Conservation (phyloP, 2,113 vertebrate genomes). For the Atrichornis clamosus region DNA sequence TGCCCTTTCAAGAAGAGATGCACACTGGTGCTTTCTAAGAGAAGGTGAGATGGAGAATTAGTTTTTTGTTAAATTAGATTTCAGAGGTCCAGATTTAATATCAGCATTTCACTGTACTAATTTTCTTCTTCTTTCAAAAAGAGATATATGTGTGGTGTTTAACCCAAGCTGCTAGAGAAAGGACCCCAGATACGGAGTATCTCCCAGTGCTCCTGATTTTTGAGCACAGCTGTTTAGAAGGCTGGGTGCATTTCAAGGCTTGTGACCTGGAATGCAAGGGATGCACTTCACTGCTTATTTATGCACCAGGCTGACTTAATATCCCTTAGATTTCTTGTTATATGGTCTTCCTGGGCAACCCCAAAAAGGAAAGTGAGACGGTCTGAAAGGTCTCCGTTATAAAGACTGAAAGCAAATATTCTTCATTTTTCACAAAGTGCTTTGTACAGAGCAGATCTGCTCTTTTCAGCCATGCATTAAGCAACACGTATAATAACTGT, state of each 20-base stretch:
- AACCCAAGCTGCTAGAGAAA: background rate
- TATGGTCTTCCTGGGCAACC: background rate
- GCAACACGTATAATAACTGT: background rate
- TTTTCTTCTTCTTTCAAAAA: background rate
- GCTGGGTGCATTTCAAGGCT: background rate
- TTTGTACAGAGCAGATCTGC: background rate
- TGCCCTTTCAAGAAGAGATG: background rate
- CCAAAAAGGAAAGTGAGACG: background rate
- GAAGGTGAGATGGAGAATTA: background rate
- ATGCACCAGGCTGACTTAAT: background rate
- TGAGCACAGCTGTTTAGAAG: background rate
- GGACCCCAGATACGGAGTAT: background rate
- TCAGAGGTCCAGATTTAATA: background rate
- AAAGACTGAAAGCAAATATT: background rate
- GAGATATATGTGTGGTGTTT: background rate
- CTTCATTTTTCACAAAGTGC: rapidly evolving
- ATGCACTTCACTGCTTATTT: background rate
- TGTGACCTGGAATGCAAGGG: background rate
- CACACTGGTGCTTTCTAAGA: background rate
- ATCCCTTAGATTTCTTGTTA: background rate
- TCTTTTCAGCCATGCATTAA: background rate
- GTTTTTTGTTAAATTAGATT: background rate
- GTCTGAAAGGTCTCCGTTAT: background rate
- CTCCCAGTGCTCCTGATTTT: background rate
- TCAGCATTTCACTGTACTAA: background rate